Evolutionary conservation across 2,797 vertebrate genomes (phyloP).

Genomic region (Anas bernieri): DNA sequence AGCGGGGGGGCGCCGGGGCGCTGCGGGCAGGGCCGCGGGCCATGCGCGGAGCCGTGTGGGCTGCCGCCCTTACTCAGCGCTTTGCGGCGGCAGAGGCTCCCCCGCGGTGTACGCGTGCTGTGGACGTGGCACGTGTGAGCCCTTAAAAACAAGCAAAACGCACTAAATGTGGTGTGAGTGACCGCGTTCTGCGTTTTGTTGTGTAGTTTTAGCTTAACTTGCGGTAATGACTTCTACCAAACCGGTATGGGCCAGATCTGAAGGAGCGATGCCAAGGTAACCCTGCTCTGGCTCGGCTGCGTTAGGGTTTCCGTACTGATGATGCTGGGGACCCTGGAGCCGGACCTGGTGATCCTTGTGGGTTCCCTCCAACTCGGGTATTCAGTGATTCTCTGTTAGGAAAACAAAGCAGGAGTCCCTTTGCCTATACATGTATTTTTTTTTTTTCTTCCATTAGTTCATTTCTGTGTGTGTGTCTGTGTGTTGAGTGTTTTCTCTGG

Average conservation of each 20-base stretch:
- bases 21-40: too few species aligned
- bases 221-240: neutral
- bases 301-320: neutral
- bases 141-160: neutral
- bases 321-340: too few species aligned
- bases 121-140: neutral
- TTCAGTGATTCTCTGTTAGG: neutral
- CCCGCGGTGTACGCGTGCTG: too few species aligned
- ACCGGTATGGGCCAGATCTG: fast-evolving
- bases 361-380: neutral
- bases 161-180: fast-evolving
- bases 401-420: neutral
- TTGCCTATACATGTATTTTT: neutral
- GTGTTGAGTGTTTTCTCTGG: neutral
- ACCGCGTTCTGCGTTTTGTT: neutral
- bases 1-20: too few species aligned
- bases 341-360: too few species aligned
- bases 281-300: fast-evolving
- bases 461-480: fast-evolving
- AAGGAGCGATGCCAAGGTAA: fast-evolving
- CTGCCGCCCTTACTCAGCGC: neutral
- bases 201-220: neutral
- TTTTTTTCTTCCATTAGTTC: fast-evolving
- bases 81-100: neutral
- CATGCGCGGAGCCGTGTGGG: neutral